Base-by-base conservation (phyloP, 2,113 vertebrate genomes). In the Pteronura brasiliensis region DNA sequence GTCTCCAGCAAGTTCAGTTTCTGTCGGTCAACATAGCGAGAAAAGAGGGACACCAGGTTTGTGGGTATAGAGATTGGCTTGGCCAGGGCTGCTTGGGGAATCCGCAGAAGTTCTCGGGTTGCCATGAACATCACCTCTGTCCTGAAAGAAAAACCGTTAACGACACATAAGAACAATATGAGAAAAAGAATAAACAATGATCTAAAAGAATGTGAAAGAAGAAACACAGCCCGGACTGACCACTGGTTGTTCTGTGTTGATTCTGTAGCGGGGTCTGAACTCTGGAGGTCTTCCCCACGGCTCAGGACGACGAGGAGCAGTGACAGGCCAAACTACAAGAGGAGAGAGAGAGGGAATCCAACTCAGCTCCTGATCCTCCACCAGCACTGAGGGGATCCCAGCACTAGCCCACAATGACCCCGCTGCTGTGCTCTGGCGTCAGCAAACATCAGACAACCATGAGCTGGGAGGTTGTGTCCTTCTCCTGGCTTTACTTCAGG, bases 21-120 rank as follows among this genome's bases (percentile, higher is more conserved):
- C 98, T 99, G 99, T 42, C 98, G 99, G 97, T 99, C 99, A 0
- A 99, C 99, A 0, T 99, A 99, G 93, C 99, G 99, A 14, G 99
- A 99, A 97, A 99, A 99, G 90, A 99, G 99, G 49, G 99, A 99
- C n/a, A 99, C 97, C 13, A 99, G 96, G 98, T 99, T 99, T 44
- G 99, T 98, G 36, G 99, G 99, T 21, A 98, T 99, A 95, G 99
- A 99, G 96, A 99, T 93, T 0, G 99, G 99, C 67, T 99, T 99
- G 10, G 99, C 99, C 57, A 99, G 98, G 36, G 99, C 99, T 0
- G 98, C 98, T 82, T 99, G 98, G 27, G 99, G 99, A 67, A 99
- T 98, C 61, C 98, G 99, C 80, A 99, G 98, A 91, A 99, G 98
- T 98, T 99, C 99, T 98, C 99, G 98, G 2, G 99, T 99, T 9